Conservation (phyloP, 2,797 vertebrate species). For the Coregonus sp. region DNA sequence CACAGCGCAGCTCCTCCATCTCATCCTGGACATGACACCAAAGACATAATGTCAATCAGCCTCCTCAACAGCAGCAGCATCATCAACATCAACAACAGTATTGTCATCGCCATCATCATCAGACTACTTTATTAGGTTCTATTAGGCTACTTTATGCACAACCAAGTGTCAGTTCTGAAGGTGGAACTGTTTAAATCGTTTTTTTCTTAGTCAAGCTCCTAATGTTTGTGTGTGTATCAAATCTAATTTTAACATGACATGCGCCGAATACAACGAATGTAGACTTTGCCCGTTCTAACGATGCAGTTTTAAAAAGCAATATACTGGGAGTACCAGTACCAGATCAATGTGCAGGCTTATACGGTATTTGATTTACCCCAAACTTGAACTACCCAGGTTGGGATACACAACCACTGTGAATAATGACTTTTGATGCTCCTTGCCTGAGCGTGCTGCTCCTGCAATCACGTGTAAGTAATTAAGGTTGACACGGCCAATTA, state of each 20-base stretch:
- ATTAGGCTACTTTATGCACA: not conserved
- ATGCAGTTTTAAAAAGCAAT: no score
- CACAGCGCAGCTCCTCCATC: conserved; percentile 92
- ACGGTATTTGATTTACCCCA: no score
- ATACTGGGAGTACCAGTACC: no score
- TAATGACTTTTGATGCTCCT: not conserved
- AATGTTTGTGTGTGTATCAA: no score
- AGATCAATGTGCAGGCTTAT: no score
- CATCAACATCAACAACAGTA: not conserved
- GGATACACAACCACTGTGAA: no score
- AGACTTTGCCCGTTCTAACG: no score
- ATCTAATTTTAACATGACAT: no score
- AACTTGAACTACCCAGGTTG: no score
- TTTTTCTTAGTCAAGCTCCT: no score
- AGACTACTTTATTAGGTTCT: not conserved
- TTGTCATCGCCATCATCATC: not conserved
- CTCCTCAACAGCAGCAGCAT: not conserved
- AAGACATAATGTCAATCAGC: not conserved
- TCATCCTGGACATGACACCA: conserved; percentile 81
- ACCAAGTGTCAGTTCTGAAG: not conserved
- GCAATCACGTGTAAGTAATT: conserved; percentile 43
- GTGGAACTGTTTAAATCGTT: no score
- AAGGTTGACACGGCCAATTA: conserved; percentile 49
- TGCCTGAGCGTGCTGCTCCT: conserved; percentile 5
- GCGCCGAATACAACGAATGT: no score